These are phyloP conservation scores for Propithecus deckenii DNA, from an alignment of 2,797 vertebrate genomes.

Conservation along the genomic window DNA sequence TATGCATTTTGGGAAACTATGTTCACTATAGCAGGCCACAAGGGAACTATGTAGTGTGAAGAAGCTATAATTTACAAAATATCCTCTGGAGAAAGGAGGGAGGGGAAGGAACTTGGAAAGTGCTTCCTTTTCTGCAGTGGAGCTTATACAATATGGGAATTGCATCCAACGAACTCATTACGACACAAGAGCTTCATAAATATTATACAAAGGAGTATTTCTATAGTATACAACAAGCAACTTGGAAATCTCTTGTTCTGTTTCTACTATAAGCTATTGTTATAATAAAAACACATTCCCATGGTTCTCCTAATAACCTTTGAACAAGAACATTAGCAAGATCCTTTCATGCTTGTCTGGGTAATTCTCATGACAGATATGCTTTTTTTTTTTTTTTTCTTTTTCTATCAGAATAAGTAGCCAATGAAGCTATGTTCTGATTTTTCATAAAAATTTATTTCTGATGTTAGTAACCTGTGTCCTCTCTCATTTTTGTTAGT, in stretches of 20 bases:
- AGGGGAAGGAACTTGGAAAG: neutral
- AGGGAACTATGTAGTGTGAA: neutral
- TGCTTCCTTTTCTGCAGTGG: neutral
- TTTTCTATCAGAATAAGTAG: neutral
- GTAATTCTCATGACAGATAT: neutral
- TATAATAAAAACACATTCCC: neutral
- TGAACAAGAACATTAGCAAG: neutral
- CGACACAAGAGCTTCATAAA: neutral
- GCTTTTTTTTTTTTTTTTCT: neutral
- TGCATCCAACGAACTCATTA: slow-evolving; percentile 10
- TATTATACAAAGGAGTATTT: neutral
- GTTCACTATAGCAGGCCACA: slow-evolving; percentile 20
- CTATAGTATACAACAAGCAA: neutral
- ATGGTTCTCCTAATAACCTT: neutral
- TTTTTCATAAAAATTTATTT: neutral
- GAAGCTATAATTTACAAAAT: slow-evolving; percentile 62
- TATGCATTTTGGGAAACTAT: slow-evolving; percentile 29
- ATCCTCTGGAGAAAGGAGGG: neutral
- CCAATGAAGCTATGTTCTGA: neutral
- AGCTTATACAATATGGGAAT: neutral
- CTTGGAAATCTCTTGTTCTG: neutral
- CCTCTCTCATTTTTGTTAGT: neutral
- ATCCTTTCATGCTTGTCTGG: neutral
- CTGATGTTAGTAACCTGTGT: neutral
- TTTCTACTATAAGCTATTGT: slow-evolving; percentile 14